These are phyloP conservation scores for Trissoscelio sp. DNA, from an alignment of 2,888 invertebrate genomes.

Conservation along the genomic window DNA sequence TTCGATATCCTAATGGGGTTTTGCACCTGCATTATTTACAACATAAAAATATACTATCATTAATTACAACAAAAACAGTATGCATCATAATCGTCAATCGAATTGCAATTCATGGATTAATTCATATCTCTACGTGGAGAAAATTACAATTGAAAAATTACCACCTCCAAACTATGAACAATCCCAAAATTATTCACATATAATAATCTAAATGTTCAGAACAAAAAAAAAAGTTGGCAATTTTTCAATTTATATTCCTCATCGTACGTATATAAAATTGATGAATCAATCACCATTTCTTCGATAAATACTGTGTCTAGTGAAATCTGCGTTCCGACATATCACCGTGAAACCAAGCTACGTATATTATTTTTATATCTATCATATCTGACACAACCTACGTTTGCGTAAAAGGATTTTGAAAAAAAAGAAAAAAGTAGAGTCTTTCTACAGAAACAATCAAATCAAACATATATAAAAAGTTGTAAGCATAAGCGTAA, in stretches of 20 bases:
- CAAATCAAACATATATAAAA: slow-evolving; percentile 14
- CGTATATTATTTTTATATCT: slow-evolving; percentile 9
- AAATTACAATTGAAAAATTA: slow-evolving; percentile 33
- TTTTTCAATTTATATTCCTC: slow-evolving; percentile 21
- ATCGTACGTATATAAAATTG: slow-evolving; percentile 17
- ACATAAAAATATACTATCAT: slow-evolving; percentile 74
- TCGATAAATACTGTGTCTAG: slow-evolving; percentile 27
- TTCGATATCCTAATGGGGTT: slow-evolving; percentile 67
- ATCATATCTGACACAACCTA: slow-evolving; percentile 41
- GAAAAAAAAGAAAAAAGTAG: slow-evolving; percentile 5
- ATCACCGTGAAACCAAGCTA: slow-evolving; percentile 21
- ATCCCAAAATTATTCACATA: no score
- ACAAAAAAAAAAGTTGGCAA: slow-evolving; percentile 1
- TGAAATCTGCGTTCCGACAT: slow-evolving; percentile 24
- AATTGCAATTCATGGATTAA: slow-evolving; percentile 21
- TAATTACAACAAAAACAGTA: slow-evolving; percentile 71
- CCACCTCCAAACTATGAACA: background rate
- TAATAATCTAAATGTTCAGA: no score
- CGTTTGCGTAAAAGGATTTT: background rate
- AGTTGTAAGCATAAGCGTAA: slow-evolving; percentile 44
- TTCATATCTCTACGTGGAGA: slow-evolving; percentile 3
- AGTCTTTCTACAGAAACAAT: background rate
- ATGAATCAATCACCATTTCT: slow-evolving; percentile 28
- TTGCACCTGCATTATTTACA: slow-evolving; percentile 72
- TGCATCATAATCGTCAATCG: slow-evolving; percentile 31